Base-by-base conservation (phyloP, 2,797 vertebrate species). In the Hippocampus kuda region DNA sequence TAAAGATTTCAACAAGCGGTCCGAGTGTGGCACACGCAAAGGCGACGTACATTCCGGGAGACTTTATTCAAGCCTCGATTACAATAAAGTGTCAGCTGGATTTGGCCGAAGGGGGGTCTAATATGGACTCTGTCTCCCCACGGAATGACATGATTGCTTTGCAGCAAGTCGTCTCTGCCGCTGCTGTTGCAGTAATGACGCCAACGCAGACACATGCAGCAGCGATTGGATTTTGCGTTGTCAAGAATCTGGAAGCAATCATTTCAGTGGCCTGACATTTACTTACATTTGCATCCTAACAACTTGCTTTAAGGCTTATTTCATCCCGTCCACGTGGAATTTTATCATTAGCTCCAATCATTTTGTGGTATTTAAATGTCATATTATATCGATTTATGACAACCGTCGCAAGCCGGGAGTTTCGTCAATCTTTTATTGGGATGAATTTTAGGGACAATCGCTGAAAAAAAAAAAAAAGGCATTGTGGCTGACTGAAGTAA, bases 71-170 rank as follows among this genome's bases (percentile, higher is more conserved):
- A 66, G 41, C 67, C 67, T 77, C 65, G 75, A 66, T 30, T 72
- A 73, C 62, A 68, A 68, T 66, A 67, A 71, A 69, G 67, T 66
- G 2, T 72, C 70, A 75, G 70, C 71, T 78, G 73, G 69, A 80
- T 82, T 81, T 80, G 66, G 67, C 67, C 62, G 59, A 41, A 56
- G 34, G 30, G 46, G 34, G 66, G 54, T 56, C 10, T 67, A 49
- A 30, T 56, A 41, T 18, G 9, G 53, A 71, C 51, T 69, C 24
- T 46, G 26, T 71, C 4, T 49, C 46, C 54, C 64, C 41, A 27
- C 48, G 13, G 11, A 63, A n/a, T 63, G 61, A 63, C 61, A 42
- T 63, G 42, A 63, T 63, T 42, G 38, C 38, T 42, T 42, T 38
- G 10, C 61, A 24, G 38, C 20, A 63, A 44, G 38, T 63, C n/a